Conservation (phyloP, 2,797 vertebrate genomes). For the Chiroxiphia lanceolata region DNA sequence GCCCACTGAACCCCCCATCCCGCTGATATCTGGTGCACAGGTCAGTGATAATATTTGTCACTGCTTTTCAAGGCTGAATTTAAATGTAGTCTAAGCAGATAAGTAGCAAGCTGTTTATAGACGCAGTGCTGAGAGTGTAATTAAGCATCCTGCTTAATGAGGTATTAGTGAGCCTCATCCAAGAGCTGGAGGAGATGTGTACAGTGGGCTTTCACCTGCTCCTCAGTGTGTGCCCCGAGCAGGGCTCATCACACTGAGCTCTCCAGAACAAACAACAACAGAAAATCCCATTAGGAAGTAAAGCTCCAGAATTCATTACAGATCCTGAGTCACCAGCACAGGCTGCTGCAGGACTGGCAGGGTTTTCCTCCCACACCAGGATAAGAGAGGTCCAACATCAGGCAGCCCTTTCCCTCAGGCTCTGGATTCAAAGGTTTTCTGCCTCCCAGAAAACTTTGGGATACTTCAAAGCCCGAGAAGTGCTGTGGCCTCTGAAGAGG, state of each 20-base stretch:
- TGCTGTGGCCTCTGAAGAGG: neutral
- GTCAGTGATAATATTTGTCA: neutral
- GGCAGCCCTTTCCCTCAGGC: neutral
- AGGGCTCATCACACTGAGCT: neutral
- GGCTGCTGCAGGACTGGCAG: neutral
- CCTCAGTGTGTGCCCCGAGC: neutral
- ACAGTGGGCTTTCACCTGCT: neutral
- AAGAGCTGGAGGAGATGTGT: neutral
- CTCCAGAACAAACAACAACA: neutral
- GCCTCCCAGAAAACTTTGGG: neutral
- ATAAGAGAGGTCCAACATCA: neutral
- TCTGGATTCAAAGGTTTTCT: neutral
- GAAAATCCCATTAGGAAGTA: neutral
- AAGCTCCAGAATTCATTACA: neutral
- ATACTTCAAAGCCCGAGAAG: neutral
- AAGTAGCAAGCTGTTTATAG: neutral
- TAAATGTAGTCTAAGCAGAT: neutral
- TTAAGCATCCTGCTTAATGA: constrained; percentile 22
- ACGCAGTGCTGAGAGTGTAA: neutral
- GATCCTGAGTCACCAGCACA: neutral
- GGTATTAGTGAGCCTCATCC: neutral
- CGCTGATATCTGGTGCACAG: neutral
- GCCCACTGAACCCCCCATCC: neutral
- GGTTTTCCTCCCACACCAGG: neutral
- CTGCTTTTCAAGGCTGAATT: neutral